These are phyloP conservation scores for Plodia interpunctella DNA, from an alignment of 1,140 invertebrate species.

Conservation along the genomic window DNA sequence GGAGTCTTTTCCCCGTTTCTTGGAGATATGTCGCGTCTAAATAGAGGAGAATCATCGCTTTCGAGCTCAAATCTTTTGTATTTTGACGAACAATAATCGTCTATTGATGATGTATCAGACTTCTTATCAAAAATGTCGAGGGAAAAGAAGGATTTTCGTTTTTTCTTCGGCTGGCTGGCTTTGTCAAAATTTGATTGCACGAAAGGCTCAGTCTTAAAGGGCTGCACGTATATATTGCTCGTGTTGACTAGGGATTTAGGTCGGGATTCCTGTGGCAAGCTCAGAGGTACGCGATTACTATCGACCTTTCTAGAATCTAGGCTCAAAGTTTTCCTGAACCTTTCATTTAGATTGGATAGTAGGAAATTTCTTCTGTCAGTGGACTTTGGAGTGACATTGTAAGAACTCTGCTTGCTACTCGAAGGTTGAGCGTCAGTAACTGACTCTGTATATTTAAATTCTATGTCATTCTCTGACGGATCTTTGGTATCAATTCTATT, in stretches of 20 bases:
- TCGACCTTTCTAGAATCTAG: slow-evolving; percentile 67
- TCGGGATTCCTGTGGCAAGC: slow-evolving; percentile 50
- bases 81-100: slow-evolving; percentile 74
- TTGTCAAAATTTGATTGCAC: slow-evolving; percentile 57
- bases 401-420: slow-evolving; percentile 65
- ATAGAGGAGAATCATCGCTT: slow-evolving; percentile 71
- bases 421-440: slow-evolving; percentile 61
- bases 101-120: slow-evolving; percentile 71
- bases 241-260: slow-evolving; percentile 71
- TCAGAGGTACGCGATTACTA: slow-evolving; percentile 54
- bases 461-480: slow-evolving; percentile 62
- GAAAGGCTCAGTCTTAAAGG: slow-evolving; percentile 53
- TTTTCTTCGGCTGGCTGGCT: slow-evolving; percentile 61
- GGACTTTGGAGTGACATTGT: slow-evolving; percentile 65
- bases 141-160: slow-evolving; percentile 73
- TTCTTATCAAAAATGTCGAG: slow-evolving; percentile 74
- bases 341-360: slow-evolving; percentile 69
- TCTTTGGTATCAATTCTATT: slow-evolving; percentile 38
- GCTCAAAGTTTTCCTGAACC: slow-evolving; percentile 72
- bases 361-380: slow-evolving; percentile 59
- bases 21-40: slow-evolving; percentile 41
- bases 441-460: slow-evolving; percentile 68
- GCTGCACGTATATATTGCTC: slow-evolving; percentile 58
- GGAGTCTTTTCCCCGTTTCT: slow-evolving; percentile 56
- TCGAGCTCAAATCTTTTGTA: slow-evolving; percentile 74